Conservation (phyloP, 2,797 vertebrate genomes). For the Sebastolobus altivelis region DNA sequence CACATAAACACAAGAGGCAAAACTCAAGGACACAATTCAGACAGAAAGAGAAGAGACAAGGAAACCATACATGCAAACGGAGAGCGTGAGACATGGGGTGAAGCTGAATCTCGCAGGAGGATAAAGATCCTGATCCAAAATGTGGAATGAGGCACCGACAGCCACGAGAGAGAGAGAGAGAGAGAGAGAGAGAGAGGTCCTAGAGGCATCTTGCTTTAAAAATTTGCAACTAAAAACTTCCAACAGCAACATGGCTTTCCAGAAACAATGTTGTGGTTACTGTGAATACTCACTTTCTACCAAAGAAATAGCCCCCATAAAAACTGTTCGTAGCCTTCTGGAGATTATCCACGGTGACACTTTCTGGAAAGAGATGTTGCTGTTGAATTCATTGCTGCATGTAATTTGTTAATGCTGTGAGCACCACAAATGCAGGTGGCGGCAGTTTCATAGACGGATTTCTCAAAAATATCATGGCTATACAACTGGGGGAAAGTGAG, state of each 20-base stretch:
- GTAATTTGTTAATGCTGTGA: not conserved
- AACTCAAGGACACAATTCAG: not conserved
- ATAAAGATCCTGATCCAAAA: not conserved
- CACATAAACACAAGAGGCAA: not conserved
- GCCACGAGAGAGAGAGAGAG: not conserved
- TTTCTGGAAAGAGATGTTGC: conserved; percentile 6
- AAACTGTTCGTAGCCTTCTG: not conserved
- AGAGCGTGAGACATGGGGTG: not conserved
- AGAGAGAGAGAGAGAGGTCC: not conserved
- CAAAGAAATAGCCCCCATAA: not conserved
- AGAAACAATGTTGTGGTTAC: conserved; percentile 4
- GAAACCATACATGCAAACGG: not conserved
- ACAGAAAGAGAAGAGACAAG: not conserved
- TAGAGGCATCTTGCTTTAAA: not conserved
- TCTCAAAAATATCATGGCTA: conserved; percentile 9
- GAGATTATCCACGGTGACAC: not conserved
- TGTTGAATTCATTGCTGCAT: conserved; percentile 5
- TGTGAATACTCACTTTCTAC: not conserved
- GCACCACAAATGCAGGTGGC: not conserved
- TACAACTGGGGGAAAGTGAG: not conserved
- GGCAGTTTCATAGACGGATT: not conserved
- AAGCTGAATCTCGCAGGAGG: not conserved
- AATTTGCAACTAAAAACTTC: not conserved
- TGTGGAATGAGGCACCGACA: not conserved
- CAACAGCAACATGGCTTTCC: not conserved